Percentiles rank a stretch among this genome's conserved stretches.
phyloP scores from a whole-genome alignment of 2,888 invertebrate genomes.

The Cyclophora albipunctata region DNA sequence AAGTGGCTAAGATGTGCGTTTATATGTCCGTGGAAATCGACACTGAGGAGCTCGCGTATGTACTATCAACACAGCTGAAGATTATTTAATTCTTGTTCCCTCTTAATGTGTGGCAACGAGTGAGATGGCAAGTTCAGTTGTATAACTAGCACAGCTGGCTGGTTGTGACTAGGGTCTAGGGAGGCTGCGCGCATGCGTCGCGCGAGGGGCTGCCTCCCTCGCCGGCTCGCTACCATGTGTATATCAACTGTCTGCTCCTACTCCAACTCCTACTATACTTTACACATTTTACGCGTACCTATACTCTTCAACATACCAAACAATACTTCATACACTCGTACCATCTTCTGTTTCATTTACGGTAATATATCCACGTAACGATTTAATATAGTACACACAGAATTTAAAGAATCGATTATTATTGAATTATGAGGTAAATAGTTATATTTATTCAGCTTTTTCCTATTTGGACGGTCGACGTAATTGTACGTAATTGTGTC shows the following conservation, averaged over 20 bases:
- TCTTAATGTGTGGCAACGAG: conserved; percentile 14
- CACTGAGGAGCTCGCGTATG: conserved; percentile 14
- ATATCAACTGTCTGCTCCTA: neutral
- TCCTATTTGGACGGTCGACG: no score
- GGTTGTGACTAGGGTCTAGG: conserved; percentile 22
- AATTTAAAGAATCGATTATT: no score
- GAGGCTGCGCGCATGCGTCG: conserved; percentile 58
- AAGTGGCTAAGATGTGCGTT: neutral
- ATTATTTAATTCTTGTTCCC: conserved; percentile 13
- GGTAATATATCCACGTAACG: no score
- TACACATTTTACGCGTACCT: no score
- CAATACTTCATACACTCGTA: no score
- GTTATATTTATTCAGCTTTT: no score
- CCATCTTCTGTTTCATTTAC: no score
- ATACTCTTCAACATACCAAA: no score
- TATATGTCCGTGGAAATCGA: conserved; percentile 8
- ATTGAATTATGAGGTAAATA: no score
- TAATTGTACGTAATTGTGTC: no score
- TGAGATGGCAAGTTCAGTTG: conserved; percentile 20
- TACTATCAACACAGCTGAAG: conserved; percentile 7
- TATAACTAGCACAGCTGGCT: conserved; percentile 6
- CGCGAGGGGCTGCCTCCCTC: conserved; percentile 3
- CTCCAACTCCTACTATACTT: no score
- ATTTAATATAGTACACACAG: no score
- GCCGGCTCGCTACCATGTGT: neutral